phyloP scores from a whole-genome alignment of 2,797 vertebrate species.

The Caiman crocodilus region DNA sequence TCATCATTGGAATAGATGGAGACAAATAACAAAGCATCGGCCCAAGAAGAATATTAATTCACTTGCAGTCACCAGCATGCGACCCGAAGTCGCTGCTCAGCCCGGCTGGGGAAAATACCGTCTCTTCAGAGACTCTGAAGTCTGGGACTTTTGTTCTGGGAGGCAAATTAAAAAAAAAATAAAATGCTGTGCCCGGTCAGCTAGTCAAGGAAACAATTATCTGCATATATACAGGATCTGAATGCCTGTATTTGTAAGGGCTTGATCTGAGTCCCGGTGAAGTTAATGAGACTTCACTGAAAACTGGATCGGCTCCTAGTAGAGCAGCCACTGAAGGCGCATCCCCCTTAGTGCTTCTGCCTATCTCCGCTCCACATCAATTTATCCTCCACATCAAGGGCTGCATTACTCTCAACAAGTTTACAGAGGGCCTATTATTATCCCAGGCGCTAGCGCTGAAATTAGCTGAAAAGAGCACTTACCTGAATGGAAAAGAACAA shows the following conservation, averaged over 20 bases:
- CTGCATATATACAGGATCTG: neutral
- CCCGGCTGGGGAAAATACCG: too few relatives aligned
- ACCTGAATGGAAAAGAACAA: neutral
- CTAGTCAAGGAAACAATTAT: neutral
- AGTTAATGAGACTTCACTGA: neutral
- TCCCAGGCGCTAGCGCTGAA: neutral
- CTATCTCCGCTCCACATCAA: neutral
- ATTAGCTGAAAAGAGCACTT: neutral
- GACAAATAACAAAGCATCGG: too few relatives aligned
- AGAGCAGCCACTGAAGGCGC: neutral
- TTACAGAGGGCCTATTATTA: rapidly evolving
- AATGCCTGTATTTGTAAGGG: neutral
- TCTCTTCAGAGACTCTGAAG: neutral
- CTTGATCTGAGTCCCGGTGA: neutral
- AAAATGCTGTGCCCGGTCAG: too few relatives aligned
- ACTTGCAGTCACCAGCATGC: too few relatives aligned
- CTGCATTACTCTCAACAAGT: neutral
- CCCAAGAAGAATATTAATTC: too few relatives aligned
- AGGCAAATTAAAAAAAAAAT: rapidly evolving
- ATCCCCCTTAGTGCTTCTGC: neutral
- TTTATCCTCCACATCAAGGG: neutral
- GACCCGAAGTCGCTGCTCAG: too few relatives aligned
- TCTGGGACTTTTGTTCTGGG: neutral
- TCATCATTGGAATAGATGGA: too few relatives aligned
- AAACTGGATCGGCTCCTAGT: neutral